Evolutionary conservation across 2,888 invertebrate genomes (phyloP).

Genomic region (Phoenoteleia sp.): DNA sequence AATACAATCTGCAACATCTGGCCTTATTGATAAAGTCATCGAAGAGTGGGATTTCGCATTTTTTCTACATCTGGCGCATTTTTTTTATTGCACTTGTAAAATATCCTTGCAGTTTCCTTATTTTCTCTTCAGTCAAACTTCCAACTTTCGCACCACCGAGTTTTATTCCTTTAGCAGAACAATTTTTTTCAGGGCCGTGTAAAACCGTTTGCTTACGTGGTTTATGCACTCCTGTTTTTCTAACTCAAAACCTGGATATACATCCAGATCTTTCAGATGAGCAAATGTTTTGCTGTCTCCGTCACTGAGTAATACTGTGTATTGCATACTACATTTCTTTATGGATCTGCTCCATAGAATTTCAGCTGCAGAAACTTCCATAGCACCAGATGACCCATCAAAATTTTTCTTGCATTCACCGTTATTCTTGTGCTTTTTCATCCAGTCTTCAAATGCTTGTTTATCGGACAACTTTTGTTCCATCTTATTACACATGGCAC

Average conservation of each 20-base stretch:
- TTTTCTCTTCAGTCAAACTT: background rate
- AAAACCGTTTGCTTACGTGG: background rate
- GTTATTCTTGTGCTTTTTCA: background rate
- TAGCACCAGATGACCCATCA: background rate
- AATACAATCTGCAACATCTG: background rate
- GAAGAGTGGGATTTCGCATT: background rate
- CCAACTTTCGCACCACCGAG: background rate
- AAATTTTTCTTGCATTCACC: background rate
- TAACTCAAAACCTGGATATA: background rate
- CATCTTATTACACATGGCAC: background rate
- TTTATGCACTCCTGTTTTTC: background rate
- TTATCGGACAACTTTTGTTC: background rate
- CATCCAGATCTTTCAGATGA: background rate
- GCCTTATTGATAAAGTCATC: background rate
- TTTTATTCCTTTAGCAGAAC: background rate
- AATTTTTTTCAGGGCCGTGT: background rate
- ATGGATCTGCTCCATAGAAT: background rate
- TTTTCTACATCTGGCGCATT: background rate
- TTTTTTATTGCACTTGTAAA: background rate
- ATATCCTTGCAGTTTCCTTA: background rate
- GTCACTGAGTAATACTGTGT: background rate
- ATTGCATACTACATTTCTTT: background rate
- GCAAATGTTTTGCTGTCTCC: background rate
- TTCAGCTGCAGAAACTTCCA: background rate
- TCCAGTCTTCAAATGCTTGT: background rate